phyloP scores from a whole-genome alignment of 2,113 vertebrate species.

The Illadopsis cleaveri region DNA sequence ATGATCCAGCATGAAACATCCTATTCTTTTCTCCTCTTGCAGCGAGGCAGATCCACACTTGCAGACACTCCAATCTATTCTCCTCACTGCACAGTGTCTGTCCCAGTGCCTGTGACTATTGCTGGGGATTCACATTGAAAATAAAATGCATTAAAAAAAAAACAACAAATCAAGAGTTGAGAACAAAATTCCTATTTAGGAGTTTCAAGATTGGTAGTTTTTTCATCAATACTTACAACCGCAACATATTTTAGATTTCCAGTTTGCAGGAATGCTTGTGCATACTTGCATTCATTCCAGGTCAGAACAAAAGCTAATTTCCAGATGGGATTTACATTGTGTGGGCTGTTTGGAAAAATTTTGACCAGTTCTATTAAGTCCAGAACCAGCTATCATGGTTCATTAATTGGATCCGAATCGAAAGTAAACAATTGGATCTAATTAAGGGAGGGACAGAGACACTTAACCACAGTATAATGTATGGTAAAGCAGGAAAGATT shows the following conservation, averaged over 20 bases:
- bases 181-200: background rate
- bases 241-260: constrained; percentile 9
- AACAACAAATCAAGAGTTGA: background rate
- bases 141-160: background rate
- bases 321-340: constrained; percentile 29
- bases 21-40: background rate
- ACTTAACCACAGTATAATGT: background rate
- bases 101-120: background rate
- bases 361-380: background rate
- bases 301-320: constrained; percentile 24
- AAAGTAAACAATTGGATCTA: constrained; percentile 32
- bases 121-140: background rate
- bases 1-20: background rate
- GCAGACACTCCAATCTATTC: background rate
- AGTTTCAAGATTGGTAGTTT: background rate
- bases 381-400: background rate
- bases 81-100: background rate
- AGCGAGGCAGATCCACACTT: background rate
- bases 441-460: background rate
- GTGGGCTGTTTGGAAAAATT: constrained; percentile 24
- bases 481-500: background rate
- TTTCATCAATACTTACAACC: background rate
- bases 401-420: background rate
- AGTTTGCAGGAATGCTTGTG: constrained; percentile 29
- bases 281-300: constrained; percentile 46